A percentile compares a stretch with the other conserved stretches of the same genome.
These are phyloP conservation scores for Drosophila suzukii DNA, from an alignment of 1,140 invertebrate species.

Conservation along the genomic window DNA sequence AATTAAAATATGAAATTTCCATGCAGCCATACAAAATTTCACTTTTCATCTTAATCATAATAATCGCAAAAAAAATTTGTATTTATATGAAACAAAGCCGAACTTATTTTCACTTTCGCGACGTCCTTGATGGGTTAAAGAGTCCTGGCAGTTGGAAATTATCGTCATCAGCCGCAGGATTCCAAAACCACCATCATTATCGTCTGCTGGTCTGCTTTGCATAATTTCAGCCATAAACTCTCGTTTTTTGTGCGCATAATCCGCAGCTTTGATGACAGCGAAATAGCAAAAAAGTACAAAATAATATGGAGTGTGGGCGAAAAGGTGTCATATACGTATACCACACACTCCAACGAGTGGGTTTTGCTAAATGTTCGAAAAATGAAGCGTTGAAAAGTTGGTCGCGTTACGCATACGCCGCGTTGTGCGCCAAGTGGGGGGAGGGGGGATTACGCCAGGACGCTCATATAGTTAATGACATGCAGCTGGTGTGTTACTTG, in stretches of 20 bases:
- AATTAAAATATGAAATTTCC: conserved; percentile 70
- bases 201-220: conserved; percentile 50
- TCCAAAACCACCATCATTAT: conserved; percentile 42
- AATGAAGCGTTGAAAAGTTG: conserved; percentile 77
- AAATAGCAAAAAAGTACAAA: conserved; percentile 41
- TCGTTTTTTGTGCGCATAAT: conserved; percentile 70
- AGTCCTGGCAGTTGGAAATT: conserved; percentile 19
- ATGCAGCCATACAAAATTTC: conserved; percentile 25
- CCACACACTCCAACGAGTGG: conserved; percentile 25
- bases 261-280: conserved; percentile 57
- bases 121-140: conserved; percentile 33
- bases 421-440: conserved; percentile 34
- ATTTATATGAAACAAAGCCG: conserved; percentile 37
- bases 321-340: conserved; percentile 45
- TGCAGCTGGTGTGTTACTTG: conserved; percentile 71
- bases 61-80: conserved; percentile 30
- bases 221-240: conserved; percentile 78
- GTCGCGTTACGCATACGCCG: conserved; percentile 66
- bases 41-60: conserved; percentile 48
- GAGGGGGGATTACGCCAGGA: conserved; percentile 58
- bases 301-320: conserved; percentile 23
- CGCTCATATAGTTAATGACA: conserved; percentile 75
- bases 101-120: background rate
- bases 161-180: conserved; percentile 48
- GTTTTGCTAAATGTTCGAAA: conserved; percentile 67